phyloP scores from a whole-genome alignment of 1,140 invertebrate genomes.

The Plutomurus gul region DNA sequence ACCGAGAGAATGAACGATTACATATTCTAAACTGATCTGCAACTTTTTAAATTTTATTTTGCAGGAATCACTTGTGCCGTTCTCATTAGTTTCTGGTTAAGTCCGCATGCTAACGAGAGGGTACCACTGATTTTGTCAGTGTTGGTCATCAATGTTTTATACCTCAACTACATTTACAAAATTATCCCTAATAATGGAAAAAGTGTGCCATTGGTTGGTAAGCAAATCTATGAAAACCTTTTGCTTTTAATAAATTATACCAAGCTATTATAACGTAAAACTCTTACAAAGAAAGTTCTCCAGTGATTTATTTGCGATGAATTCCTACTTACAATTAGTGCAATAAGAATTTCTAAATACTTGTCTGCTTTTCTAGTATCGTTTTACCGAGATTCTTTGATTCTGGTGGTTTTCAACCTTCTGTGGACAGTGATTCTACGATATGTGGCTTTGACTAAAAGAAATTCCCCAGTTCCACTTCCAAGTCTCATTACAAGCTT shows the following conservation, averaged over 20 bases:
- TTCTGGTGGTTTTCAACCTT: conserved; percentile 12
- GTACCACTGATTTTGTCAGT: not conserved
- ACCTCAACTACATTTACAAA: conserved; percentile 29
- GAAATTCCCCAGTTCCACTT: conserved; percentile 28
- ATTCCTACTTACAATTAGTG: not conserved
- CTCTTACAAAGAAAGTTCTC: not conserved
- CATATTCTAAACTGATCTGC: not conserved
- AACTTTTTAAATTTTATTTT: not conserved
- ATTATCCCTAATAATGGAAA: conserved; percentile 29
- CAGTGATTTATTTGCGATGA: not conserved
- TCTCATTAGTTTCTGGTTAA: conserved; percentile 41
- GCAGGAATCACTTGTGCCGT: conserved; percentile 10
- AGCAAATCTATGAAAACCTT: not conserved
- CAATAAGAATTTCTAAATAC: not conserved
- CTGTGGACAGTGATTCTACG: conserved; percentile 37
- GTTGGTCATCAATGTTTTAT: conserved; percentile 19
- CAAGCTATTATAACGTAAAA: no score
- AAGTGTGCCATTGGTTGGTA: conserved; percentile 17
- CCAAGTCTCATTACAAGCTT: conserved; percentile 9
- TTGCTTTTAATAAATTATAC: not conserved
- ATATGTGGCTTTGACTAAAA: conserved; percentile 28
- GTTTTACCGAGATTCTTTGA: conserved; percentile 36
- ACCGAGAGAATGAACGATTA: no score
- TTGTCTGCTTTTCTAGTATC: conserved; percentile 13
- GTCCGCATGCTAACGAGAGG: conserved; percentile 18